Evolutionary conservation across 2,797 vertebrate species (phyloP).

Genomic region (Fistularia tabacaria): DNA sequence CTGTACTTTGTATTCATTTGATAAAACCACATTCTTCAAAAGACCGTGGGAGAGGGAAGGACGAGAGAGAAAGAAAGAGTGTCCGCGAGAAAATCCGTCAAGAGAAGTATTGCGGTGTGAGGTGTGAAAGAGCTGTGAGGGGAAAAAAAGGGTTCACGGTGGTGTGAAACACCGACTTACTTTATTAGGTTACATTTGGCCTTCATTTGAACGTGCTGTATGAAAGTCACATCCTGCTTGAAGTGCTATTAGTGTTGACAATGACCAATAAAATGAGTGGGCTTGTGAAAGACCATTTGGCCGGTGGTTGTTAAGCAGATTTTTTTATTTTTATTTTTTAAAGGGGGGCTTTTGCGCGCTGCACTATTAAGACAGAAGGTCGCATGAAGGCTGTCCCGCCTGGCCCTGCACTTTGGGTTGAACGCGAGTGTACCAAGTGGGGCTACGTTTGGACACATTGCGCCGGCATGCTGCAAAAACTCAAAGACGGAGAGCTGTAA

Average conservation of each 20-base stretch:
- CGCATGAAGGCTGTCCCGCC: conserved; percentile 39
- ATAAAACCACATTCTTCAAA: too few relatives aligned
- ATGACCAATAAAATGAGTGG: conserved; percentile 12
- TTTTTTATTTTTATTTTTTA: not conserved
- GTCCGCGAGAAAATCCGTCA: too few relatives aligned
- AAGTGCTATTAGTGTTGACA: not conserved
- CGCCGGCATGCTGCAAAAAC: not conserved
- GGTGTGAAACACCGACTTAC: conserved; percentile 8
- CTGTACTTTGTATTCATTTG: too few relatives aligned
- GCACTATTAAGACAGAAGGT: too few relatives aligned
- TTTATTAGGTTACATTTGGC: conserved; percentile 29
- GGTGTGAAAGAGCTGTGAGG: not conserved
- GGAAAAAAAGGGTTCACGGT: not conserved
- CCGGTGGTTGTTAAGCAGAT: not conserved
- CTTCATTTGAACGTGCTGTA: conserved; percentile 10
- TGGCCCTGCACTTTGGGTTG: conserved; percentile 24
- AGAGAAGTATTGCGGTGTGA: too few relatives aligned
- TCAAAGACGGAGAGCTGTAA: too few relatives aligned
- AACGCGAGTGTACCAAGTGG: conserved; percentile 34
- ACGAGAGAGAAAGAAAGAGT: too few relatives aligned
- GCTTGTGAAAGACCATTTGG: conserved; percentile 33
- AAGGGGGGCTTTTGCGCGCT: not conserved
- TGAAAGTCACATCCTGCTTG: conserved; percentile 9
- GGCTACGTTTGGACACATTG: conserved; percentile 35
- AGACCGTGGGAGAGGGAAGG: too few relatives aligned